These are phyloP conservation scores for Ectemnius lituratus DNA, from an alignment of 2,888 invertebrate genomes.

Conservation along the genomic window DNA sequence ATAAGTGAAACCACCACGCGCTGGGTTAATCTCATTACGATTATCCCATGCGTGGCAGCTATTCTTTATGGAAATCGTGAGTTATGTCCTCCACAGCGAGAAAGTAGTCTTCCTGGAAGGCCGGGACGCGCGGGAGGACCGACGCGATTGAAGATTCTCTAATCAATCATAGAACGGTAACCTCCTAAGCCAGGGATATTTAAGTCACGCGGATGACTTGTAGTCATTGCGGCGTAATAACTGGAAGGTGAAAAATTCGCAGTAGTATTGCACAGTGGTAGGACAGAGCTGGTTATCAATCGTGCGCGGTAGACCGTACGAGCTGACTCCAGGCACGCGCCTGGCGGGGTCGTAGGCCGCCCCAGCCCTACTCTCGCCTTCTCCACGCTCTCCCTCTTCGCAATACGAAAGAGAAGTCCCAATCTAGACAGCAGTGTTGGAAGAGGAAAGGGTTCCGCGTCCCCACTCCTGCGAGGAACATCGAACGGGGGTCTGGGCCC, in stretches of 20 bases:
- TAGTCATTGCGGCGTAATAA: no score
- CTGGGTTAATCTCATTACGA: slow-evolving; percentile 1
- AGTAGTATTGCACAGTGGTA: slow-evolving; percentile 42
- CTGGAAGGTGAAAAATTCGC: slow-evolving; percentile 37
- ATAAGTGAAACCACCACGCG: background rate
- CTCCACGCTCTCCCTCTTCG: slow-evolving; percentile 16
- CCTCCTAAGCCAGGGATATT: background rate
- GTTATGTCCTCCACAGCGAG: background rate
- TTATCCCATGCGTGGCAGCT: background rate
- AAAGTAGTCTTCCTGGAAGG: no score
- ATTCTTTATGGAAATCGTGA: background rate
- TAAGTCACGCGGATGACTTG: background rate
- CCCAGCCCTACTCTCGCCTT: slow-evolving; percentile 54
- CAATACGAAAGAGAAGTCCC: slow-evolving; percentile 21
- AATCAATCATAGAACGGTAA: background rate
- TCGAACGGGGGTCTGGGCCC: slow-evolving; percentile 49
- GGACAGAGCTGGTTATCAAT: slow-evolving; percentile 58
- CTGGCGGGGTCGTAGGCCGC: slow-evolving; percentile 65
- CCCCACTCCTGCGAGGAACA: slow-evolving; percentile 37
- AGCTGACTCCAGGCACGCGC: slow-evolving; percentile 74
- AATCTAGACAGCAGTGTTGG: slow-evolving; percentile 1
- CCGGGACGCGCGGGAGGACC: background rate
- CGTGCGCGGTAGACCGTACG: slow-evolving; percentile 58
- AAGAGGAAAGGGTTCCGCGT: slow-evolving; percentile 20
- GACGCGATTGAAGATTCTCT: background rate